These are phyloP conservation scores for Diarsia dahlii DNA, from an alignment of 2,888 invertebrate genomes.

Conservation along the genomic window DNA sequence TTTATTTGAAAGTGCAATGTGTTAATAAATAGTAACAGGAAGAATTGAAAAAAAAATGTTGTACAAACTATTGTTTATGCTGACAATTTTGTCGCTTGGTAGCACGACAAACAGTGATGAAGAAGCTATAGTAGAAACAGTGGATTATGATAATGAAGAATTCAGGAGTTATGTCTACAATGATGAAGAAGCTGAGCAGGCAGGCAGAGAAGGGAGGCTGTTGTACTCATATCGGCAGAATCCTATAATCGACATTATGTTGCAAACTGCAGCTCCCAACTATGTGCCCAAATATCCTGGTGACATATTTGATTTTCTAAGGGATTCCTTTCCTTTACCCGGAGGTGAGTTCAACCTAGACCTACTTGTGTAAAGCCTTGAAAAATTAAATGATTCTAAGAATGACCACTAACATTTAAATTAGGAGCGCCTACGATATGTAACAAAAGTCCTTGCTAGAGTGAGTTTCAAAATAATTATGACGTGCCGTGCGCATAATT, in stretches of 20 bases:
- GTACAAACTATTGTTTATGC: constrained; percentile 33
- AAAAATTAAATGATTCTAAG: background rate
- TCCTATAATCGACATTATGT: constrained; percentile 74
- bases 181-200: constrained; percentile 17
- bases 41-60: constrained; percentile 40
- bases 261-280: constrained; percentile 70
- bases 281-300: constrained; percentile 66
- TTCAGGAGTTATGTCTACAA: background rate
- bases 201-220: constrained; percentile 64
- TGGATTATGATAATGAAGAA: constrained; percentile 30
- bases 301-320: constrained; percentile 80
- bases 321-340: constrained; percentile 81
- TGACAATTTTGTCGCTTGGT: constrained; percentile 35
- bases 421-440: background rate
- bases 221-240: constrained; percentile 70
- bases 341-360: constrained; percentile 75
- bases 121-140: constrained; percentile 56
- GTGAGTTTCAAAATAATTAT: background rate
- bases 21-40: background rate
- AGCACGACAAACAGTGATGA: constrained; percentile 35
- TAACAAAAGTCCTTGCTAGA: background rate
- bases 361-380: background rate
- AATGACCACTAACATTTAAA: background rate
- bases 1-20: constrained; percentile 10
- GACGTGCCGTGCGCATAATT: background rate